Evolutionary conservation across 2,113 vertebrate species (phyloP).

Genomic region (Phoenicopterus ruber): DNA sequence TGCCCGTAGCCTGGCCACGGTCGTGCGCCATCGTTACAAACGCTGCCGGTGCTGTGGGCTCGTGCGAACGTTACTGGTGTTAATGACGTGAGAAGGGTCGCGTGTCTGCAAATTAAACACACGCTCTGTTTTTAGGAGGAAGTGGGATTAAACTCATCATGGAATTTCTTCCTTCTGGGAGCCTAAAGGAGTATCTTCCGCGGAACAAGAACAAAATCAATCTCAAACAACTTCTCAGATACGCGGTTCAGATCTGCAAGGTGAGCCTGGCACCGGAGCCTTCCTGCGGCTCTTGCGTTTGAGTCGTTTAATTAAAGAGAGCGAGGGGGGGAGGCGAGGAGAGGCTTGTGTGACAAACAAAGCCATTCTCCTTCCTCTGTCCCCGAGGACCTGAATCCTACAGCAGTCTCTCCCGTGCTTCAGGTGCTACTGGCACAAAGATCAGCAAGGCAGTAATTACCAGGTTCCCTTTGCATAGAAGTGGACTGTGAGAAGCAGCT

Average conservation of each 20-base stretch:
- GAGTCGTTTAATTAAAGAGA: too few species aligned
- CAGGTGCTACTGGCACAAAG: not conserved
- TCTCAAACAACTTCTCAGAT: slow-evolving; percentile 85
- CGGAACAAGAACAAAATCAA: slow-evolving; percentile 84
- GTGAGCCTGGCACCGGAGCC: slow-evolving; percentile 64
- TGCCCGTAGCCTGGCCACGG: fast-evolving
- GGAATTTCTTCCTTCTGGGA: slow-evolving; percentile 95
- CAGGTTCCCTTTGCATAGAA: not conserved
- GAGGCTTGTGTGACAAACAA: not conserved
- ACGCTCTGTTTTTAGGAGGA: slow-evolving; percentile 75
- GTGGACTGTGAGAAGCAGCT: not conserved
- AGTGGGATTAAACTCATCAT: slow-evolving; percentile 94
- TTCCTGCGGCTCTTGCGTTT: not conserved
- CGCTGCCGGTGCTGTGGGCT: fast-evolving
- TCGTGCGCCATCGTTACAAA: fast-evolving
- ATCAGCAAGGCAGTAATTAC: fast-evolving
- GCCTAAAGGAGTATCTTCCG: slow-evolving; percentile 94
- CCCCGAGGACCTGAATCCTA: not conserved
- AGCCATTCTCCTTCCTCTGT: not conserved
- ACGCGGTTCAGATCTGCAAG: slow-evolving; percentile 91
- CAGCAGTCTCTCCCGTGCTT: fast-evolving
- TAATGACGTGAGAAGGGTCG: not conserved
- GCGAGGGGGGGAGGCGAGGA: too few species aligned
- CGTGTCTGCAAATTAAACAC: not conserved
- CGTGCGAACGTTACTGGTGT: not conserved